Evolutionary conservation across 2,888 invertebrate species (phyloP).

Genomic region (Cheilosia vernalis): DNA sequence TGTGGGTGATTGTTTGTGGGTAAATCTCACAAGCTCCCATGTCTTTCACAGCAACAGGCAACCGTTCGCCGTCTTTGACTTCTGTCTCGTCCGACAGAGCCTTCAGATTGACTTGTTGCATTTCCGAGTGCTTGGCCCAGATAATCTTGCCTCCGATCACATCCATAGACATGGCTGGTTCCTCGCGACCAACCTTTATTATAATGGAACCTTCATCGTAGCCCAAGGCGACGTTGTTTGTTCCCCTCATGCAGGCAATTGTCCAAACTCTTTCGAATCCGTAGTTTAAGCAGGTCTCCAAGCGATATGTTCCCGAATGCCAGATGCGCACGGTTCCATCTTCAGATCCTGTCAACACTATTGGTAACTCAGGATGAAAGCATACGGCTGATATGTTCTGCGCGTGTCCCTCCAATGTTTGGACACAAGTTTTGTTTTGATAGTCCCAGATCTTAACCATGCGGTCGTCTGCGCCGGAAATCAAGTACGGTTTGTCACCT

Average conservation of each 20-base stretch:
- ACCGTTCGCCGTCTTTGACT: constrained; percentile 94
- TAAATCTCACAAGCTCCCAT: constrained; percentile 99
- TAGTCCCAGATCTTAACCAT: constrained; percentile 99
- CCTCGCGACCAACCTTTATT: constrained; percentile 91
- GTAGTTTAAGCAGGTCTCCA: constrained; percentile 98
- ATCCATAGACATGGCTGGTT: constrained; percentile 99
- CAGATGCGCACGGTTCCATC: constrained; percentile 98
- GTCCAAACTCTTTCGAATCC: constrained; percentile 99
- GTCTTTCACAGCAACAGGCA: constrained; percentile 97
- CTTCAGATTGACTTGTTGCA: constrained; percentile 89
- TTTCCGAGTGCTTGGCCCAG: constrained; percentile 99
- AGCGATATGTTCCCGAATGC: constrained; percentile 99
- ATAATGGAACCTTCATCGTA: constrained; percentile 84
- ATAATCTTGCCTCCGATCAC: constrained; percentile 98
- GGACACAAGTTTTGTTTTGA: constrained; percentile 99
- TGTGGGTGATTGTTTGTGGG: constrained; percentile 98
- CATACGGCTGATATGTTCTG: constrained; percentile 98
- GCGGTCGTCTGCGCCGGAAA: constrained; percentile 99
- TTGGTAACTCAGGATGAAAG: constrained; percentile 99
- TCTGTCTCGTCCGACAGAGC: constrained; percentile 85
- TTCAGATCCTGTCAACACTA: constrained; percentile 98
- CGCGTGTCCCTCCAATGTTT: constrained; percentile 98
- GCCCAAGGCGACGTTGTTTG: constrained; percentile 97
- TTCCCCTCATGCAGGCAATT: constrained; percentile 95
- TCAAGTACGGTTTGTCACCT: constrained; percentile 99